Conservation (phyloP, 2,113 vertebrate genomes). For the Nestor notabilis region DNA sequence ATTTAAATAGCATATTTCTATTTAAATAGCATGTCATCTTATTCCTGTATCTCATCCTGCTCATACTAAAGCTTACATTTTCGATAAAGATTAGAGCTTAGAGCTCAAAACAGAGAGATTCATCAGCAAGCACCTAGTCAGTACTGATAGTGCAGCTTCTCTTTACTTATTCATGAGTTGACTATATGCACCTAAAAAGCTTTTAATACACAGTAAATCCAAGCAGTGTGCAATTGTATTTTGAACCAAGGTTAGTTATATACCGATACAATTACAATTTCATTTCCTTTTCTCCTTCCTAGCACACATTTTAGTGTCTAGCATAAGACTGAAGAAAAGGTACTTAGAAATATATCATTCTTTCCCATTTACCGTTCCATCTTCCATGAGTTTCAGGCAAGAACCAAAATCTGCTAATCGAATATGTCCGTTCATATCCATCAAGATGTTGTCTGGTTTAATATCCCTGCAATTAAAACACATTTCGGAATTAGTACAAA, state of each 20-base stretch:
- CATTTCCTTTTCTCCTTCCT: neutral
- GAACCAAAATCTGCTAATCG: slow-evolving; percentile 98
- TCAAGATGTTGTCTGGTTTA: slow-evolving; percentile 96
- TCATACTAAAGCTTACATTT: neutral
- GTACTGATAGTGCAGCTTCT: neutral
- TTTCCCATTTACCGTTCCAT: slow-evolving; percentile 88
- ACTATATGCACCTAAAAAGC: neutral
- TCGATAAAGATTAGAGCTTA: neutral
- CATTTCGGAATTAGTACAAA: slow-evolving; percentile 28
- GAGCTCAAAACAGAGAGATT: neutral
- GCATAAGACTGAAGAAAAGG: neutral
- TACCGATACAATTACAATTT: neutral
- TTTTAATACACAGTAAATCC: neutral
- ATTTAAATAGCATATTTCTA: neutral
- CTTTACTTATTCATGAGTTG: neutral
- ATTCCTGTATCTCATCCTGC: neutral
- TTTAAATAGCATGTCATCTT: neutral
- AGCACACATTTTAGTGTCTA: neutral
- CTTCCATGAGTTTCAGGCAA: slow-evolving; percentile 97
- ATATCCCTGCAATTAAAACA: slow-evolving; percentile 87
- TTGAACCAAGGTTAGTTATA: neutral
- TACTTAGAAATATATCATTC: neutral
- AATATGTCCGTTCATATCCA: slow-evolving; percentile 99
- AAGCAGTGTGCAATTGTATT: neutral
- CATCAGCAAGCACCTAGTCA: neutral